phyloP scores from a whole-genome alignment of 2,113 vertebrate genomes.

The Meriones unguiculatus region DNA sequence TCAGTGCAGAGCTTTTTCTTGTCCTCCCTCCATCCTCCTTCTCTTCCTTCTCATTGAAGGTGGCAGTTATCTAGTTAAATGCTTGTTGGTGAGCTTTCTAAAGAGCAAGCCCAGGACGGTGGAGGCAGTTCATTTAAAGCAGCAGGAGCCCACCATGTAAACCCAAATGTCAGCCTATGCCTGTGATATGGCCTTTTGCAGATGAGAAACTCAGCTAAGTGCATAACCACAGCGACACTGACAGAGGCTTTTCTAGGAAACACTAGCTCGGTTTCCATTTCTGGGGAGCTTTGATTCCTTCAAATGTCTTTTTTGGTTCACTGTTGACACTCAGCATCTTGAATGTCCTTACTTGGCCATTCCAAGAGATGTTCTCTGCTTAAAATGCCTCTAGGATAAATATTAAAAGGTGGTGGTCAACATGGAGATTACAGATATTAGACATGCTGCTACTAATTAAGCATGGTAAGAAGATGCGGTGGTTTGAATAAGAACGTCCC shows the following conservation, averaged over 20 bases:
- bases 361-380: background rate
- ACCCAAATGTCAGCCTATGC: background rate
- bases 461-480: background rate
- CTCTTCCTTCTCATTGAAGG: background rate
- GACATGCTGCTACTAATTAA: background rate
- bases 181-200: background rate
- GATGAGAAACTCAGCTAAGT: constrained; percentile 51
- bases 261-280: constrained; percentile 56
- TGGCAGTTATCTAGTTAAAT: background rate
- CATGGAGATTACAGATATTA: background rate
- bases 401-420: background rate
- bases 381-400: constrained; percentile 6
- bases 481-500: background rate
- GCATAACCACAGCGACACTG: constrained; percentile 63
- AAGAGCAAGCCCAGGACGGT: background rate
- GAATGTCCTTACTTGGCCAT: constrained; percentile 34
- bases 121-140: background rate
- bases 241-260: constrained; percentile 78
- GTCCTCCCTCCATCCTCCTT: background rate
- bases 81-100: constrained; percentile 38
- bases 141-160: background rate
- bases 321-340: constrained; percentile 31
- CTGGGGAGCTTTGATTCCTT: constrained; percentile 30
- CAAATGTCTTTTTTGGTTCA: constrained; percentile 46
- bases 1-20: background rate